Evolutionary conservation across 2,797 vertebrate genomes (phyloP), one percentile per base, ranked within the genome.

Genomic region (Heliangelus exortis): DNA sequence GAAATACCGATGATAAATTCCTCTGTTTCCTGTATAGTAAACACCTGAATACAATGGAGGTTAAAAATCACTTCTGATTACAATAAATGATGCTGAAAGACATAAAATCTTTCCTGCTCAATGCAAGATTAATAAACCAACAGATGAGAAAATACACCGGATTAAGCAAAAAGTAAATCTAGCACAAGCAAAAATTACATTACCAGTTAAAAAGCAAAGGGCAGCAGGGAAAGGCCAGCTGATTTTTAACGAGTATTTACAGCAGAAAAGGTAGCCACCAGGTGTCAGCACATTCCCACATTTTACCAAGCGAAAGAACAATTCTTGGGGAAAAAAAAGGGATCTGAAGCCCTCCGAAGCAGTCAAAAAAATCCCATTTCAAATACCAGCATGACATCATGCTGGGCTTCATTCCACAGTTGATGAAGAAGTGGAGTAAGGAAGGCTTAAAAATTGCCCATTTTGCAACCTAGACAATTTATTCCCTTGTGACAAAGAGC

Each of bases 201-300:
- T 72, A 4, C 36, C 6, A 47, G 7, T 41, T 65, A n/a, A 48
- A 20, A 54, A 48, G 19, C 80, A 69, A 89, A 83, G 11, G 7
- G 5, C 4, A 2, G 0, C 4, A 6, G 1, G 16, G 2, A 28
- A 36, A 75, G 43, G n/a, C 5, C n/a, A 45, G 3, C 17, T 66
- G 15, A 6, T 62, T 89, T 69, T 90, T 41, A 47, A 10, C 10
- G 68, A 81, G 58, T 29, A 47, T 13, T 75, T 34, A 57, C 14
- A 86, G 67, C 63, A 69, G 54, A 93, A 73, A 85, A 2, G 3
- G 22, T 12, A 34, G 63, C 97, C 98, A 97, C 96, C 59, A 76
- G 98, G 62, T 97, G 98, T 96, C 97, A 95, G 79, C 85, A 81
- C 29, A 75, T 71, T 65, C 84, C 85, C 94, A 90, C 25, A 34